phyloP scores from a whole-genome alignment of 92 coral and sea anemone genomes.

The Siderastrea siderea region DNA sequence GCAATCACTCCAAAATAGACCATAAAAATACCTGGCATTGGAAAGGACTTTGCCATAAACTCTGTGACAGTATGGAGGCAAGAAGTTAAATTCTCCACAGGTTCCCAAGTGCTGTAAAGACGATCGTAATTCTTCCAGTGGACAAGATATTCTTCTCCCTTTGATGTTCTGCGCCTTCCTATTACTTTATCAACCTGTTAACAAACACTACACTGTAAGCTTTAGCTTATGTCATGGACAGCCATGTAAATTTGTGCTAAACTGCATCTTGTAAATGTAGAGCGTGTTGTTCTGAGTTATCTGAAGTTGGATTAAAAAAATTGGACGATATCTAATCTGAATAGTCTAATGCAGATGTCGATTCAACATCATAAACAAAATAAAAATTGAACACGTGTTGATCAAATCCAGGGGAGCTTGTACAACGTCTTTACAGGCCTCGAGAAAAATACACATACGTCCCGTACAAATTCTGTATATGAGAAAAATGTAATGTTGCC shows the following conservation, averaged over 20 bases:
- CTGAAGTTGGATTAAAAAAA: too few relatives aligned
- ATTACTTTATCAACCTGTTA: conserved; percentile 87
- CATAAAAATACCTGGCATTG: conserved; percentile 91
- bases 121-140: conserved; percentile 92
- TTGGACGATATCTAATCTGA: too few relatives aligned
- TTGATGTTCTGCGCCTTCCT: conserved; percentile 87
- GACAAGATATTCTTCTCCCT: conserved; percentile 96
- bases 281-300: too few relatives aligned
- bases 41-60: conserved; percentile 88
- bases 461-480: not conserved
- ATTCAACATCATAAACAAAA: too few relatives aligned
- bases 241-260: too few relatives aligned
- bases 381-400: too few relatives aligned
- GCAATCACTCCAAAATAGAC: not conserved
- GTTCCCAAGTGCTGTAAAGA: conserved; percentile 94
- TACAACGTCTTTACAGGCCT: too few relatives aligned
- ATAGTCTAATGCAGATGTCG: too few relatives aligned
- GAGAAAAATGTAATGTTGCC: not conserved
- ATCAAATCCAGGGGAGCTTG: too few relatives aligned
- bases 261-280: too few relatives aligned
- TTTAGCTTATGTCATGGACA: too few relatives aligned
- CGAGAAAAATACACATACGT: not conserved
- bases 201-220: not conserved
- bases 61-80: conserved; percentile 79
- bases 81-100: conserved; percentile 81